Percentiles rank a stretch among this genome's conserved stretches.
Evolutionary conservation across 2,113 vertebrate genomes (phyloP).

Genomic region (Propithecus coquereli): DNA sequence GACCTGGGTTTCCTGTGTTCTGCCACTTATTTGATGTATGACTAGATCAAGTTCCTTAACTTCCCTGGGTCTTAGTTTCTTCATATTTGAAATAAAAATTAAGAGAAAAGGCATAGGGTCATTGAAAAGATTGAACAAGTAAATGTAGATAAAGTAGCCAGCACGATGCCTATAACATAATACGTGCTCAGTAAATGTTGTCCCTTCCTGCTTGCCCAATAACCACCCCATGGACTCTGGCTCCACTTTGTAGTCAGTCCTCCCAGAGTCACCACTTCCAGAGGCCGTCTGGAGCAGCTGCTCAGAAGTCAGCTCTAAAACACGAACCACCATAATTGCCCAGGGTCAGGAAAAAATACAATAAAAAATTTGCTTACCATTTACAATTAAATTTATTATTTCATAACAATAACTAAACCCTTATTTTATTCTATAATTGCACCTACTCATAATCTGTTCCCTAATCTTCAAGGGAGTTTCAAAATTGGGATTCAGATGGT

Average conservation of each 20-base stretch:
- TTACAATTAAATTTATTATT: background rate
- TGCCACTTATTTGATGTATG: background rate
- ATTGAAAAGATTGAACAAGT: background rate
- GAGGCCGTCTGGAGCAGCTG: background rate
- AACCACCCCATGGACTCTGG: background rate
- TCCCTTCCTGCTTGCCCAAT: background rate
- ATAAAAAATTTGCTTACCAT: background rate
- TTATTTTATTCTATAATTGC: background rate
- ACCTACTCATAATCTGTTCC: background rate
- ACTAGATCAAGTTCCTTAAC: background rate
- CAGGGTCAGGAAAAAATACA: background rate
- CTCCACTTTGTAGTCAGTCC: background rate
- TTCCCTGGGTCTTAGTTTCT: background rate
- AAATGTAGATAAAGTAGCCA: background rate
- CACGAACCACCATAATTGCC: background rate
- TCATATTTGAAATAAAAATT: background rate
- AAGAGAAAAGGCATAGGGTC: background rate
- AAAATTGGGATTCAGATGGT: background rate
- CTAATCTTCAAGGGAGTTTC: background rate
- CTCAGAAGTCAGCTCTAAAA: background rate
- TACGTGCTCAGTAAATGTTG: background rate
- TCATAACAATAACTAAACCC: background rate
- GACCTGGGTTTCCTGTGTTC: background rate
- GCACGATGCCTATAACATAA: background rate
- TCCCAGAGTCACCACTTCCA: background rate